These are phyloP conservation scores for Bombus superbus DNA, from an alignment of 1,140 invertebrate genomes.

Conservation along the genomic window DNA sequence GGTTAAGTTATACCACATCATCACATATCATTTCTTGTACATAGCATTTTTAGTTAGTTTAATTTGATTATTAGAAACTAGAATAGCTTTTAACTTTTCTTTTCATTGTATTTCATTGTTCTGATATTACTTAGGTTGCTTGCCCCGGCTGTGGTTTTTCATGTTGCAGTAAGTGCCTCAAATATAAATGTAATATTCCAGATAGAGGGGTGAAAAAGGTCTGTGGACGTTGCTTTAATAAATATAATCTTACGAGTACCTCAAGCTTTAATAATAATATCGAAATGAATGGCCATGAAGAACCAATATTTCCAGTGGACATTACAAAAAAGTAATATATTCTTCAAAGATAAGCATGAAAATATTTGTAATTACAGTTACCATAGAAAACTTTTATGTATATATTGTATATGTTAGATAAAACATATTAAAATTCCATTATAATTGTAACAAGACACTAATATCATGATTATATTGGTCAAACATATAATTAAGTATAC, in stretches of 20 bases:
- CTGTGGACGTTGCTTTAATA: slow-evolving; percentile 77
- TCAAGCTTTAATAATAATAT: slow-evolving; percentile 27
- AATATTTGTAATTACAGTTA: neutral
- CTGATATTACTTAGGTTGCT: slow-evolving; percentile 68
- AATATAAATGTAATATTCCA: slow-evolving; percentile 76
- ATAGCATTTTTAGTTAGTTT: neutral
- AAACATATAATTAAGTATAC: too few relatives aligned
- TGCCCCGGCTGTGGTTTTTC: slow-evolving; percentile 80
- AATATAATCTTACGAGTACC: slow-evolving; percentile 58
- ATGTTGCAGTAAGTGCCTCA: slow-evolving; percentile 79
- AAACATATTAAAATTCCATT: neutral
- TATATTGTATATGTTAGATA: neutral
- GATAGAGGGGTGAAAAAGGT: slow-evolving; percentile 72
- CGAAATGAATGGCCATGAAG: slow-evolving; percentile 35
- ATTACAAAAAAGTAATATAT: slow-evolving; percentile 73
- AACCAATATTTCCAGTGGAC: slow-evolving; percentile 71
- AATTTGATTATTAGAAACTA: neutral
- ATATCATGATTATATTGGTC: too few relatives aligned
- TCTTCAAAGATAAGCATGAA: neutral
- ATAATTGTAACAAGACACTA: too few relatives aligned
- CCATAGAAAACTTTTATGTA: too few relatives aligned
- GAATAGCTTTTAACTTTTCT: slow-evolving; percentile 13
- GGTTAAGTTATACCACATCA: slow-evolving; percentile 46
- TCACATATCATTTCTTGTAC: neutral
- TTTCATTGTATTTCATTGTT: slow-evolving; percentile 21